These are phyloP conservation scores for Melieria omissa DNA, from an alignment of 2,888 invertebrate species.

Conservation along the genomic window DNA sequence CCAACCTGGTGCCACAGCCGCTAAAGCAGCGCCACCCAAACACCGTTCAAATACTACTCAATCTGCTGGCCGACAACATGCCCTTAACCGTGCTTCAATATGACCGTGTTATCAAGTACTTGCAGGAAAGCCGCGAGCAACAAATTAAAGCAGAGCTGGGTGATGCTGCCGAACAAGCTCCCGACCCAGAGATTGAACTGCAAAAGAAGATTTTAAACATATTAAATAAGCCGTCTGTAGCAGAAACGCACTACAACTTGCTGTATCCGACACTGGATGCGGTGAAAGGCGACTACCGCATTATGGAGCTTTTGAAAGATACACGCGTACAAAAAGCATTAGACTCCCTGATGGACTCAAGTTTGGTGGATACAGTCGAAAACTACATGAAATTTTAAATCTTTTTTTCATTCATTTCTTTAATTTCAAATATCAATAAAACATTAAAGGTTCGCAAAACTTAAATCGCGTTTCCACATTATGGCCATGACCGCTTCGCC, in stretches of 20 bases:
- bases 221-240: conserved; percentile 64
- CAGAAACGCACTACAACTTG: conserved; percentile 55
- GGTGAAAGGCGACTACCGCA: conserved; percentile 63
- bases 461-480: conserved; percentile 41
- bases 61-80: conserved; percentile 84
- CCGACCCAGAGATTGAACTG: conserved; percentile 65
- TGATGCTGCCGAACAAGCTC: conserved; percentile 69
- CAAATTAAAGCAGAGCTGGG: conserved; percentile 81
- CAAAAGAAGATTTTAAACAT: conserved; percentile 66
- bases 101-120: conserved; percentile 78
- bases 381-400: conserved; percentile 52
- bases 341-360: conserved; percentile 73
- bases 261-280: conserved; percentile 58
- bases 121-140: conserved; percentile 78
- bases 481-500: conserved; percentile 75
- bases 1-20: conserved; percentile 66
- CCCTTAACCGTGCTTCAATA: conserved; percentile 82
- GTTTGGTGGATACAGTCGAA: conserved; percentile 54
- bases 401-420: not conserved
- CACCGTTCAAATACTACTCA: conserved; percentile 77
- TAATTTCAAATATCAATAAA: not conserved
- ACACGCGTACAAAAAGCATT: conserved; percentile 83
- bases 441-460: not conserved
- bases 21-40: conserved; percentile 72
- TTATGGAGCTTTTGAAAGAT: conserved; percentile 76